Evolutionary conservation across 1,140 invertebrate genomes (phyloP), one percentile per base, ranked within the genome.

Genomic region (Lamellibrachia luymesi): DNA sequence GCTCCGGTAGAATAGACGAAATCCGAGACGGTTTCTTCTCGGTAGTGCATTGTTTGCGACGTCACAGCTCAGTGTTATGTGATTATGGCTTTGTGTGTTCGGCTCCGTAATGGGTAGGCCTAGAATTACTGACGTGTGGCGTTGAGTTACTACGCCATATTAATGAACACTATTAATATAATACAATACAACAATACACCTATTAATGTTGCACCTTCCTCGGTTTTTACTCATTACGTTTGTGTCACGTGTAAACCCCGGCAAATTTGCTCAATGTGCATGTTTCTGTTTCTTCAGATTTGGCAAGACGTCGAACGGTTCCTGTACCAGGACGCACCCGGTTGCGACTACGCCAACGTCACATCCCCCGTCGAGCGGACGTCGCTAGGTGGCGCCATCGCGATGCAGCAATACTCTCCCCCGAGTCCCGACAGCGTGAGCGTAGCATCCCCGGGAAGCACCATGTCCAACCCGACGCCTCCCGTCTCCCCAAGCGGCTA

Each of bases 291-390:
- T 80, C 13, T 91, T 4, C 94, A 96, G 95, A 94, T 94, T 89
- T 96, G 95, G 95, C 95, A 95, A 92, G 95, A 96, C 92, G 94
- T 95, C n/a, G 95, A 96, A 93, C 94, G 94, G 89, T 93, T 95
- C 50, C 93, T 96, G 93, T 95, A 96, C 93, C 95, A 95, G 89
- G 95, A 96, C 93, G 95, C 95, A 92, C 10, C 90, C 92, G 93
- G 64, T 93, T 38, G 64, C 93, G 38, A n/a, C 93, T 50, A 50
- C 13, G 92, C 25, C 93, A 80, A 80, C 64, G 64, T 50, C 91
- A 50, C 91, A 91, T 91, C 91, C 91, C 50, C 38, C n/a, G 50
- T 50, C 93, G 56, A 91, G 27, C 25, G n/a, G 27, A 49, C 93
- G 27, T 80, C 49, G 22, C 8, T 91, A 4, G 51, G 49, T 22